Conservation (phyloP, 2,113 vertebrate species). For the Pantherophis guttatus region DNA sequence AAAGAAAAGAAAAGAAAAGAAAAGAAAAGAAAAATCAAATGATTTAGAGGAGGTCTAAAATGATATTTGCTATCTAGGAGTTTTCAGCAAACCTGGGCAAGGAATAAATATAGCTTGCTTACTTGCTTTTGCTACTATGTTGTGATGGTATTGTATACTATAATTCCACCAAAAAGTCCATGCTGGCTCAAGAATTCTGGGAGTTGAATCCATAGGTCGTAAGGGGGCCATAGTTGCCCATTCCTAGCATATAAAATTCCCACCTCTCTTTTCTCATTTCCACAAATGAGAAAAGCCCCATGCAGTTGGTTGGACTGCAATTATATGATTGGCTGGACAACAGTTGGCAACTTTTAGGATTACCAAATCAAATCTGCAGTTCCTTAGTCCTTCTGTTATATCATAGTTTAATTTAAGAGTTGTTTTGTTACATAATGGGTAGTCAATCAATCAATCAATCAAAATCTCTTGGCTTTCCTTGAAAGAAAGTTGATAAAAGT, state of each 20-base stretch:
- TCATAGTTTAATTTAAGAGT: background rate
- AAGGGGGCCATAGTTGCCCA: too few relatives aligned
- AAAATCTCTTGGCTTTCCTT: background rate
- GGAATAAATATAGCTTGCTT: background rate
- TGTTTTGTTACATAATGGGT: accelerated
- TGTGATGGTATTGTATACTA: background rate
- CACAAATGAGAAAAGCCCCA: background rate
- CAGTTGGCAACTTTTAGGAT: too few relatives aligned
- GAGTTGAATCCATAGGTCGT: background rate
- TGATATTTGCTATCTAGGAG: background rate
- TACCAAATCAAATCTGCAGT: background rate
- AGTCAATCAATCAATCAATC: too few relatives aligned
- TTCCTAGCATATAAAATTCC: background rate
- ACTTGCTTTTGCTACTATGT: background rate
- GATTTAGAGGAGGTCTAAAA: background rate
- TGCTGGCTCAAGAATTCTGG: background rate
- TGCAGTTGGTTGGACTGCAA: too few relatives aligned
- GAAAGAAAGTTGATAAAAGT: background rate
- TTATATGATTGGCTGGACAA: too few relatives aligned
- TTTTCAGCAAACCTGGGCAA: background rate
- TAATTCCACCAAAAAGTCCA: background rate
- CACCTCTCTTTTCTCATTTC: background rate
- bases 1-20: background rate
- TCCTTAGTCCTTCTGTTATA: background rate
- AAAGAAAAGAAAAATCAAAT: background rate